These are phyloP conservation scores for Hippoglossus stenolepis DNA, from an alignment of 2,113 vertebrate genomes.

Conservation along the genomic window DNA sequence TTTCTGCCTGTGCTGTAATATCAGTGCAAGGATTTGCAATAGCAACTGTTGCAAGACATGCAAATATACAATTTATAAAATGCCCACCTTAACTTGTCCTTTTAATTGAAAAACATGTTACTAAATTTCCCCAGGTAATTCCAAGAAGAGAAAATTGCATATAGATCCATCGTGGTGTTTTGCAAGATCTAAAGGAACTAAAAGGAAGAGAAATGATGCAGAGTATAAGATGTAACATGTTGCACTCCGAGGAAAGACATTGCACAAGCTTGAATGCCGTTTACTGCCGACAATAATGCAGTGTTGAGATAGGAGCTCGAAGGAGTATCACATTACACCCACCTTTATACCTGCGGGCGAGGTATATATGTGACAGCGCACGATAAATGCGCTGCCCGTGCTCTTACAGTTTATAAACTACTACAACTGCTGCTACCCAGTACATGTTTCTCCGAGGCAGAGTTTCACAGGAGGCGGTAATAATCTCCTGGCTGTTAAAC, in stretches of 20 bases:
- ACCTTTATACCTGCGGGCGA: conserved; percentile 45
- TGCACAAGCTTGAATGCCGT: conserved; percentile 17
- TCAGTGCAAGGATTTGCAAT: not conserved
- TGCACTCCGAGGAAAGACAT: not conserved
- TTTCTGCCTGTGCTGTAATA: conserved; percentile 8
- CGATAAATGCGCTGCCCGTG: conserved; percentile 36
- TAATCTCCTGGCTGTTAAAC: conserved; percentile 20
- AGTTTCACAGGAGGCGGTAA: conserved; percentile 17
- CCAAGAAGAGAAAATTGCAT: no score
- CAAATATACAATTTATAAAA: not conserved
- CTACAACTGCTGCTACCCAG: conserved; percentile 1
- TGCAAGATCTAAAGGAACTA: no score
- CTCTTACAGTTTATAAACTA: conserved; percentile 39
- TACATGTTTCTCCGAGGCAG: conserved; percentile 22
- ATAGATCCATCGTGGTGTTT: no score
- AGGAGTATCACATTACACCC: conserved; percentile 38
- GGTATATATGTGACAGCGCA: conserved; percentile 22
- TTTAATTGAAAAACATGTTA: not conserved
- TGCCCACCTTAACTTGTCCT: not conserved
- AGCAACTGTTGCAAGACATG: no score
- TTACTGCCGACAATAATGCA: conserved; percentile 9
- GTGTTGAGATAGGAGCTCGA: not conserved
- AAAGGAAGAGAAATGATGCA: not conserved
- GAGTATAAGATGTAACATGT: not conserved
- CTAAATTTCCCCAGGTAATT: no score